phyloP scores from a whole-genome alignment of 37 sponge, comb jelly and placozoan genomes.

The Crambe crambe region DNA sequence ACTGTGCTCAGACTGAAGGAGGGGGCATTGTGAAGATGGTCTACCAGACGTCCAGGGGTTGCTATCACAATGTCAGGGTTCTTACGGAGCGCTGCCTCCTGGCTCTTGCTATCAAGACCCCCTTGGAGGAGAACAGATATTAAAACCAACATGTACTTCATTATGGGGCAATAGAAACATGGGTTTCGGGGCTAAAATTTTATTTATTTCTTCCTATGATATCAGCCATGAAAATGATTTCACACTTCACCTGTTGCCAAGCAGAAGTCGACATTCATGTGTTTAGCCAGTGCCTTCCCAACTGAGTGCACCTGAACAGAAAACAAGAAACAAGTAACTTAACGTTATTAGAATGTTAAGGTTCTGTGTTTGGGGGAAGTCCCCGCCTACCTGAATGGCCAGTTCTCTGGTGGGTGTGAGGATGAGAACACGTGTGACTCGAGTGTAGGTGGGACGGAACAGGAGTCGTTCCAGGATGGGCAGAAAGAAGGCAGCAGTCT shows the following conservation, averaged over 20 bases:
- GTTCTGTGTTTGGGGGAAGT: not conserved
- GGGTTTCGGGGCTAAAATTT: no score
- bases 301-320: conserved; percentile 80
- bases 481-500: conserved; percentile 97
- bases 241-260: conserved; percentile 80
- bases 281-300: conserved; percentile 68
- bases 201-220: no score
- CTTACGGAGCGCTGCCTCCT: conserved; percentile 86
- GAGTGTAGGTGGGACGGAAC: conserved; percentile 67
- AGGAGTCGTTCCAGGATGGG: conserved; percentile 96
- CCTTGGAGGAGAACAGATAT: conserved; percentile 37
- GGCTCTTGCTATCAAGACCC: conserved; percentile 91
- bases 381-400: conserved; percentile 83
- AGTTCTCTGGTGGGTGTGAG: conserved; percentile 97
- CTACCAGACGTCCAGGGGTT: conserved; percentile 96
- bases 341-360: not conserved
- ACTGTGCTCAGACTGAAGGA: conserved; percentile 87
- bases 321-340: not conserved
- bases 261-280: conserved; percentile 76
- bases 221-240: not conserved
- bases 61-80: conserved; percentile 94
- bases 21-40: conserved; percentile 97
- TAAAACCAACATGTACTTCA: no score
- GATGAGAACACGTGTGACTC: conserved; percentile 78
- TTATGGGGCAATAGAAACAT: no score